phyloP scores from a whole-genome alignment of 2,797 vertebrate species.

The Alexandromys oeconomus region DNA sequence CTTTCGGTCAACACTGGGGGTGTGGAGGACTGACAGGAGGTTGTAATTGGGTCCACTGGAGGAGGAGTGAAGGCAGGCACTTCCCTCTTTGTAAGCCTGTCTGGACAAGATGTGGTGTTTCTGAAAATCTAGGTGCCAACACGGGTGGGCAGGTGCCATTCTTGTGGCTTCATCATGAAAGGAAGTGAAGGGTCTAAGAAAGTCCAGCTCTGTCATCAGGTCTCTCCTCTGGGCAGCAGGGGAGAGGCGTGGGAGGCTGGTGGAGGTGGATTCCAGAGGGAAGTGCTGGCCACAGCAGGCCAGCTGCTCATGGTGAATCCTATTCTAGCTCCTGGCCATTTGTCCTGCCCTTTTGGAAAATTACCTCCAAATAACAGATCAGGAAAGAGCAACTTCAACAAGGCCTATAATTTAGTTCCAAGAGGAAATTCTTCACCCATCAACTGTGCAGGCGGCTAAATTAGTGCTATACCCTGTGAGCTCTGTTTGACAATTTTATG shows the following conservation, averaged over 20 bases:
- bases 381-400: conserved; percentile 88
- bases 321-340: conserved; percentile 89
- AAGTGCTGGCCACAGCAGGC: conserved; percentile 84
- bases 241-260: conserved; percentile 42
- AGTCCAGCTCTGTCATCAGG: conserved; percentile 60
- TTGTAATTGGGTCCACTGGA: conserved; percentile 88
- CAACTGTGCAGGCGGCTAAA: conserved; percentile 89
- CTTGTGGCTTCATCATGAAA: conserved; percentile 89
- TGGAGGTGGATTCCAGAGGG: conserved; percentile 78
- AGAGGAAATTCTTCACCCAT: conserved; percentile 94
- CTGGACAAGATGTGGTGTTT: conserved; percentile 86
- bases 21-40: conserved; percentile 84
- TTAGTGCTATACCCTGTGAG: conserved; percentile 87
- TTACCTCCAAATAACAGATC: conserved; percentile 93
- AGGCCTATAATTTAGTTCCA: conserved; percentile 92
- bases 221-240: conserved; percentile 49
- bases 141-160: conserved; percentile 86
- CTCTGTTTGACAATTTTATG: conserved; percentile 85
- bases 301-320: conserved; percentile 88
- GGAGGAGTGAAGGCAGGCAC: conserved; percentile 76
- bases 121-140: conserved; percentile 80
- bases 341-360: conserved; percentile 90
- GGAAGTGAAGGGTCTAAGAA: conserved; percentile 81
- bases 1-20: conserved; percentile 84
- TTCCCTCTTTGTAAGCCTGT: conserved; percentile 87